A percentile compares a stretch with the other conserved stretches of the same genome.
Evolutionary conservation across 2,888 invertebrate species (phyloP).

Genomic region (Aporophyla lueneburgensis): DNA sequence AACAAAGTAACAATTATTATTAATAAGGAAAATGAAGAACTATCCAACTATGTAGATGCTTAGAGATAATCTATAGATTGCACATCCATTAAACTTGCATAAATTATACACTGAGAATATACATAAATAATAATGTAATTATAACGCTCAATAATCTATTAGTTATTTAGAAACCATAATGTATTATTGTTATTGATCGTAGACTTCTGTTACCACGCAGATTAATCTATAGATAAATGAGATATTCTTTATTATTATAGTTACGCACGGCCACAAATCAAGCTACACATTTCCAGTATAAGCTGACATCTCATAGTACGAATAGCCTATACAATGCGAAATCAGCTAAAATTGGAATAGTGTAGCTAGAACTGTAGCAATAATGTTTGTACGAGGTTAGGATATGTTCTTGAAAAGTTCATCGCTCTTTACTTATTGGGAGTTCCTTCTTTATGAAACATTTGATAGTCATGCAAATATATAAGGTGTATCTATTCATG

Average conservation of each 20-base stretch:
- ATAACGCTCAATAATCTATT: slow-evolving; percentile 7
- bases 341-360: too few relatives aligned
- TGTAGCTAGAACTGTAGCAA: neutral
- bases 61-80: slow-evolving; percentile 20
- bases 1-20: too few relatives aligned
- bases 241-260: neutral
- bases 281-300: too few relatives aligned
- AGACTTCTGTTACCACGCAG: slow-evolving; percentile 13
- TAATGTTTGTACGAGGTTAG: neutral
- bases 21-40: slow-evolving; percentile 26
- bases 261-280: too few relatives aligned
- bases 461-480: neutral
- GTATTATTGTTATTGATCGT: slow-evolving; percentile 13
- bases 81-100: slow-evolving; percentile 18
- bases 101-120: slow-evolving; percentile 3
- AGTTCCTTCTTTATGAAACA: neutral
- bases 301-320: too few relatives aligned
- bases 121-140: neutral
- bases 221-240: neutral
- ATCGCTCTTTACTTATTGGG: neutral
- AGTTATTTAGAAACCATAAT: neutral
- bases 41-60: slow-evolving; percentile 1
- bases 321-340: too few relatives aligned
- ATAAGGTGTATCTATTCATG: too few relatives aligned
- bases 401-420: slow-evolving; percentile 5